phyloP scores from a whole-genome alignment of 2,797 vertebrate genomes.

The Pseudotriccus pelzelni region DNA sequence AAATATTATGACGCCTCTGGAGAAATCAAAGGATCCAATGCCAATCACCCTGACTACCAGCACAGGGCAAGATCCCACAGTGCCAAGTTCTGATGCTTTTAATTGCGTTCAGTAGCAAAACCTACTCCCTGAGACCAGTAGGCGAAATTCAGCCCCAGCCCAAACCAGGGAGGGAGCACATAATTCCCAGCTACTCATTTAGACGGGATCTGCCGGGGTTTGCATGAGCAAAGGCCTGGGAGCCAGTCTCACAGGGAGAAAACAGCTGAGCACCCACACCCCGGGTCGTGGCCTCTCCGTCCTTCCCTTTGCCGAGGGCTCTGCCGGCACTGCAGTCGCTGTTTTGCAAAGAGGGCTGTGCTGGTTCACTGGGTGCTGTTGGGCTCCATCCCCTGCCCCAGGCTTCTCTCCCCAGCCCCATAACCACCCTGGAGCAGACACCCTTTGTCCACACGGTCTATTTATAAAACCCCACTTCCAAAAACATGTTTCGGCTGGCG shows the following conservation, averaged over 20 bases:
- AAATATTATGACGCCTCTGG: constrained; percentile 23
- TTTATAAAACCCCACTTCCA: constrained; percentile 49
- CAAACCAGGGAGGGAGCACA: neutral
- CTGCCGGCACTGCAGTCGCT: rapidly evolving
- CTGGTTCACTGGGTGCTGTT: neutral
- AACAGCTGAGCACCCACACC: neutral
- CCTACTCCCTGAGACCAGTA: neutral
- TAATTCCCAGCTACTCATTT: neutral
- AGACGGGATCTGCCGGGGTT: neutral
- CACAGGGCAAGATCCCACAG: neutral
- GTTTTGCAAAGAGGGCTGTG: neutral
- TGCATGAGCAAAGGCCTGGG: constrained; percentile 14
- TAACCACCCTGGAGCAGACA: neutral
- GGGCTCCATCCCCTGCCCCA: neutral
- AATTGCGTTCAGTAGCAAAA: neutral
- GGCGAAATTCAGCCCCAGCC: neutral
- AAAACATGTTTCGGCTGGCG: neutral
- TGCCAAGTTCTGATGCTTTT: neutral
- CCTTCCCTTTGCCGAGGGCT: neutral
- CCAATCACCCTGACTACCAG: constrained; percentile 8
- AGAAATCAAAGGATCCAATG: constrained; percentile 47
- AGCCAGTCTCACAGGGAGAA: constrained; percentile 24
- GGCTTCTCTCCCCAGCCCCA: neutral
- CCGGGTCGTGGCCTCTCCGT: neutral
- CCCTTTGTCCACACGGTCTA: neutral